Base-by-base conservation (phyloP, 2,888 invertebrate species). In the Agrochola circellaris region DNA sequence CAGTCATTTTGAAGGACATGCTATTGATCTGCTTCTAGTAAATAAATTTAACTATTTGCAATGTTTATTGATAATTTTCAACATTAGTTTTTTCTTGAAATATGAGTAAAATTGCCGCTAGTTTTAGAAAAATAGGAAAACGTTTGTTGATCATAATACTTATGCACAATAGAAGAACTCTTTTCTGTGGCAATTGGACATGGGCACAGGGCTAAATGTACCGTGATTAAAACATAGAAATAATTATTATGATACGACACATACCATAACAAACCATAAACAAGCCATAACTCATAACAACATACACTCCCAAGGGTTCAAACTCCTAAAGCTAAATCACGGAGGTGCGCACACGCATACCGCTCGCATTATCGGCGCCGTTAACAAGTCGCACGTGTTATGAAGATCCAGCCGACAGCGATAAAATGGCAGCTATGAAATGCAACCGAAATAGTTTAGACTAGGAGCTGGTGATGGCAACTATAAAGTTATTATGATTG, bases 371-470 rank as follows among this genome's bases (percentile, higher is more conserved):
- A 92, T 89, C 87, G 89, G 77, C 79, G 82, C 82, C 89, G 91
- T 90, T 93, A 91, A 91, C 92, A 89, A 91, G 90, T 86, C 86
- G 82, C 92, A 91, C 92, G 90, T 91, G 92, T 88, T 87, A 83
- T 84, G 76, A 82, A 83, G 88, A 89, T 90, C 89, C 88, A 84
- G 89, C 85, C 79, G 86, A 86, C 84, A 79, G 79, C 87, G 82
- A 88, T 89, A 88, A 89, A 89, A 88, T 88, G 86, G 79, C 81
- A 78, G 82, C 87, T 85, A 86, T 81, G 83, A 89, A 88, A 89
- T 83, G 84, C 83, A 83, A 88, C 90, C 76, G 73, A 91, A 91
- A 91, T 91, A 91, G 84, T 83, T 75, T 83, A 64, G 66, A 60
- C 62, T 48, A 48, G 60, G 64, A 81, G 77, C 54, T 73, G 7